Evolutionary conservation across 2,113 vertebrate species (phyloP).

Genomic region (Pedetes capensis): DNA sequence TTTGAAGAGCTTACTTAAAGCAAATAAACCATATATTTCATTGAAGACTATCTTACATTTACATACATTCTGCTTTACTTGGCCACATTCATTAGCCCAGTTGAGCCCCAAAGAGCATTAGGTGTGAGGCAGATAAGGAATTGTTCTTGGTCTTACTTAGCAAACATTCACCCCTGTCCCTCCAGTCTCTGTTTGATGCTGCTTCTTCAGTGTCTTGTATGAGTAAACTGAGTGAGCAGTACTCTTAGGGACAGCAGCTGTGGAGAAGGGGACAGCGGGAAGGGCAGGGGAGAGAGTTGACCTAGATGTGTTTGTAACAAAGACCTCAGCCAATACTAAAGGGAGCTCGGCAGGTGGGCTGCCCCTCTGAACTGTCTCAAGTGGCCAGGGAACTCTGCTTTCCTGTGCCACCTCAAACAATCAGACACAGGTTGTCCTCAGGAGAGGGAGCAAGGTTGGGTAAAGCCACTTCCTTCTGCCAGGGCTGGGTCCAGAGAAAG

Average conservation of each 20-base stretch:
- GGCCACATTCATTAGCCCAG: not conserved
- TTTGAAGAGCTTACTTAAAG: constrained; percentile 58
- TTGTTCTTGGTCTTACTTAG: not conserved
- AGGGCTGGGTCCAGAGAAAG: not conserved
- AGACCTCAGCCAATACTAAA: not conserved
- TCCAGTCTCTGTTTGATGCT: not conserved
- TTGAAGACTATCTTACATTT: not conserved
- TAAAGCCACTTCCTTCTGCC: not conserved
- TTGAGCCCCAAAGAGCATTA: not conserved
- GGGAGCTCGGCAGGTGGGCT: not conserved
- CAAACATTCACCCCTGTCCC: not conserved
- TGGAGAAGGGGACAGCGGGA: not conserved
- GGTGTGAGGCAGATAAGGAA: not conserved
- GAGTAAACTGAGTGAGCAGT: not conserved
- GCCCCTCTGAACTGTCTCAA: not conserved
- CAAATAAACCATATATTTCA: constrained; percentile 55
- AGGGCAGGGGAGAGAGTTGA: not conserved
- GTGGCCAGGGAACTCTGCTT: not conserved
- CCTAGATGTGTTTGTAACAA: not conserved
- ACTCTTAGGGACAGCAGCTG: not conserved
- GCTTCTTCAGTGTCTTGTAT: not conserved
- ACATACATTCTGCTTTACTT: not conserved
- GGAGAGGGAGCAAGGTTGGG: not conserved
- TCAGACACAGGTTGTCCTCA: rapidly evolving
- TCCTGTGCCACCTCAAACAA: not conserved